phyloP scores from a whole-genome alignment of 2,888 invertebrate genomes.

The Athalia rosae region DNA sequence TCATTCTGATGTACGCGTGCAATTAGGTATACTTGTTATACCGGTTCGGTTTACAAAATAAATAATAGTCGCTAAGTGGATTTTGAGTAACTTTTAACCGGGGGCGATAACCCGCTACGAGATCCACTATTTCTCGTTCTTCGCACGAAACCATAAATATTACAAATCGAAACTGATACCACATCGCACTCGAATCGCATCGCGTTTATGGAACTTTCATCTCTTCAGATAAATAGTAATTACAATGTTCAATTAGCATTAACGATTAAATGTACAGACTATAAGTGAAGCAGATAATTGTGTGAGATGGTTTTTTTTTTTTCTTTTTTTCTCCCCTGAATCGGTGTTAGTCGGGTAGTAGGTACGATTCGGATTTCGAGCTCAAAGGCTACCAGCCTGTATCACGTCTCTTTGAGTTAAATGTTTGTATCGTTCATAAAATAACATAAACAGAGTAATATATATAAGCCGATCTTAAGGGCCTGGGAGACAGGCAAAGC shows the following conservation, averaged over 20 bases:
- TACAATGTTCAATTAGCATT: too few species aligned
- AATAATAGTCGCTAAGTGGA: slow-evolving; percentile 29
- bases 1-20: slow-evolving; percentile 19
- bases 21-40: background rate
- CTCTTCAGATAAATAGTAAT: too few species aligned
- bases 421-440: slow-evolving; percentile 56
- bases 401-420: slow-evolving; percentile 50
- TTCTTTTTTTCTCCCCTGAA: too few species aligned
- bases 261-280: too few species aligned
- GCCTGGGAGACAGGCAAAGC: slow-evolving; percentile 51
- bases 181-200: too few species aligned
- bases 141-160: background rate
- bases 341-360: background rate
- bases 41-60: background rate
- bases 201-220: too few species aligned
- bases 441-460: slow-evolving; percentile 53
- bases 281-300: too few species aligned
- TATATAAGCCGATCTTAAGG: slow-evolving; percentile 46
- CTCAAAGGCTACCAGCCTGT: slow-evolving; percentile 7
- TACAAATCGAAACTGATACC: background rate
- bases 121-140: background rate
- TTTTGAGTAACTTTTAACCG: slow-evolving; percentile 12
- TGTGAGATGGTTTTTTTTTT: too few species aligned
- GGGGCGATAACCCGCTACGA: background rate
- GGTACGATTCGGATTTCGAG: slow-evolving; percentile 17